Percentiles rank a stretch among this genome's conserved stretches.
Conservation (phyloP, 2,797 vertebrate genomes). For the Iguana delicatissima region DNA sequence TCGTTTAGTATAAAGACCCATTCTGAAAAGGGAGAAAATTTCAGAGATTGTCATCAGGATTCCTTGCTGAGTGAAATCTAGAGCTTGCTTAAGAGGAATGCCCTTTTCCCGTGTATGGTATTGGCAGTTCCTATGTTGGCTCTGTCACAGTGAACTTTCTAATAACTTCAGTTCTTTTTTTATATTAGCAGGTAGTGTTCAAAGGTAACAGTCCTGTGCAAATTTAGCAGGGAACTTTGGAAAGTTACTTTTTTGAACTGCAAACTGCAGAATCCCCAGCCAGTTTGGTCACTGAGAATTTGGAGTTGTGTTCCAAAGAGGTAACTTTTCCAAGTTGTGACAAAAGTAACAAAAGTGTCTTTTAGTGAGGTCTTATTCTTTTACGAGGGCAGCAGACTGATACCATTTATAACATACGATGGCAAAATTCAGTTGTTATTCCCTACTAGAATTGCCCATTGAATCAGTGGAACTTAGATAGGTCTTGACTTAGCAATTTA, state of each 20-base stretch:
- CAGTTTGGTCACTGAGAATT: no score
- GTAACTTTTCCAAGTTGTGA: not conserved
- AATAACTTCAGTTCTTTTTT: slow-evolving; percentile 24
- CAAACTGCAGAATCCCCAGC: no score
- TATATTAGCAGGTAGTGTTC: slow-evolving; percentile 9
- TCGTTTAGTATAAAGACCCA: not conserved
- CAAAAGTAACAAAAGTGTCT: not conserved
- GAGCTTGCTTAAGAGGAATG: not conserved
- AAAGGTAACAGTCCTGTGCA: slow-evolving; percentile 31
- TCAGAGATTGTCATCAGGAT: slow-evolving; percentile 13
- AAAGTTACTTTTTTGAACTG: no score
- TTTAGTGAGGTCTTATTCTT: not conserved
- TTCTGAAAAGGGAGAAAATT: not conserved
- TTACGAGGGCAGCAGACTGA: not conserved
- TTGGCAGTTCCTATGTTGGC: not conserved
- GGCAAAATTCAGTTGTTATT: no score
- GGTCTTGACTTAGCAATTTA: no score
- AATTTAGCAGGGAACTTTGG: not conserved
- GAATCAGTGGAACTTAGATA: no score
- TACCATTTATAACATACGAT: not conserved
- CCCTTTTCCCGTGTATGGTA: not conserved
- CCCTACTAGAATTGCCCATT: no score
- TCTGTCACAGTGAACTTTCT: slow-evolving; percentile 34
- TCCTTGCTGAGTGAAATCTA: not conserved
- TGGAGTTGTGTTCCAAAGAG: no score